Evolutionary conservation across 1,140 invertebrate genomes (phyloP).

Genomic region (Mamestra configurata): DNA sequence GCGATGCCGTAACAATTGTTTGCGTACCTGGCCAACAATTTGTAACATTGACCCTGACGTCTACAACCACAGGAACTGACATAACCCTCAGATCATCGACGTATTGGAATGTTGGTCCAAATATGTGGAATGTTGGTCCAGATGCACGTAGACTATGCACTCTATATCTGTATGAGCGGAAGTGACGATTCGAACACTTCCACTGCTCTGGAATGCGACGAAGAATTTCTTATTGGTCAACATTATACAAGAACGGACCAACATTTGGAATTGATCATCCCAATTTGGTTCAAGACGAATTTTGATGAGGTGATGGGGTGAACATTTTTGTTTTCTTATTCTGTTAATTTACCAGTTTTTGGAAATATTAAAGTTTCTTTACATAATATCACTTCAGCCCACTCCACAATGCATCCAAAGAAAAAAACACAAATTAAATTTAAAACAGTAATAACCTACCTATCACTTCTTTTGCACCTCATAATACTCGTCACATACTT

Average conservation of each 20-base stretch:
- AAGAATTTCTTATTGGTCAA: slow-evolving; percentile 10
- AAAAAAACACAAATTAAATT: no score
- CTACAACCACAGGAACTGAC: slow-evolving; percentile 15
- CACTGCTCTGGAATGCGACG: slow-evolving; percentile 20
- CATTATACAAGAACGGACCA: slow-evolving; percentile 4
- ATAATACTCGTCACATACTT: no score
- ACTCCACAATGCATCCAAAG: no score
- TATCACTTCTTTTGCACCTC: no score
- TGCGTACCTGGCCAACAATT: not conserved
- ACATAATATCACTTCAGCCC: no score
- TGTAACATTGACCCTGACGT: slow-evolving; percentile 15
- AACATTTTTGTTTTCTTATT: not conserved
- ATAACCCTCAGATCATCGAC: not conserved
- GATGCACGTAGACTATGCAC: slow-evolving; percentile 32
- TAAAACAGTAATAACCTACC: no score
- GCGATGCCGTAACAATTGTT: not conserved
- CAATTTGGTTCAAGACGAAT: slow-evolving; percentile 5
- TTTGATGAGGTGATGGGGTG: slow-evolving; percentile 14
- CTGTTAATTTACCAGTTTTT: not conserved
- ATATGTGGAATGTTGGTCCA: slow-evolving; percentile 21
- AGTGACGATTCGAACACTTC: slow-evolving; percentile 38
- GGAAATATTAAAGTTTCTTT: no score
- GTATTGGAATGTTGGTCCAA: slow-evolving; percentile 28
- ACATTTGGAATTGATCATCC: slow-evolving; percentile 15
- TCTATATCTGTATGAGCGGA: slow-evolving; percentile 37